Evolutionary conservation across 2,888 invertebrate genomes (phyloP).

Genomic region (Oscheius sp.): DNA sequence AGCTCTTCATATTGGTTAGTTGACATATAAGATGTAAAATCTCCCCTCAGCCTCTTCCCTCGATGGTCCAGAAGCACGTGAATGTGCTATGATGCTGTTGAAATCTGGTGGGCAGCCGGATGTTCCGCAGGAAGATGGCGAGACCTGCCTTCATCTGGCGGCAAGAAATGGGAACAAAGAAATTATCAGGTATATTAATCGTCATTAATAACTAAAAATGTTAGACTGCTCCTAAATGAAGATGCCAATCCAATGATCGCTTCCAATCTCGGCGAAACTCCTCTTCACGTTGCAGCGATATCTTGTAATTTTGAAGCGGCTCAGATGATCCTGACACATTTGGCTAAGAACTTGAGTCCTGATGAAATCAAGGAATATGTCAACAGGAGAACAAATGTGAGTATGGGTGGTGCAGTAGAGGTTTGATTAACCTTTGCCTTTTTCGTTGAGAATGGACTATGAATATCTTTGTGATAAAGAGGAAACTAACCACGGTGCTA

Average conservation of each 20-base stretch:
- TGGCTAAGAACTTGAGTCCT: slow-evolving; percentile 72
- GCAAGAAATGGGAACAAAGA: slow-evolving; percentile 89
- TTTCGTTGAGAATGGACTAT: too few relatives aligned
- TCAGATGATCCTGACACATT: slow-evolving; percentile 82
- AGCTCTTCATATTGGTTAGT: slow-evolving; percentile 87
- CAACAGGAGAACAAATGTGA: slow-evolving; percentile 62
- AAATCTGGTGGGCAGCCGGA: slow-evolving; percentile 98
- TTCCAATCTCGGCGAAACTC: slow-evolving; percentile 89
- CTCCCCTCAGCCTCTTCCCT: slow-evolving; percentile 54
- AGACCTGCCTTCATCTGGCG: slow-evolving; percentile 95
- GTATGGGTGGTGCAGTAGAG: slow-evolving; percentile 8
- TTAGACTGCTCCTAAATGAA: slow-evolving; percentile 87
- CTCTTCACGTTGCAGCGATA: slow-evolving; percentile 90
- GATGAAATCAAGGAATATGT: slow-evolving; percentile 61
- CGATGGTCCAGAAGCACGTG: slow-evolving; percentile 79
- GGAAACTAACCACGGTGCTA: too few relatives aligned
- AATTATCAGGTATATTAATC: slow-evolving; percentile 74
- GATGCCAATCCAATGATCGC: slow-evolving; percentile 85
- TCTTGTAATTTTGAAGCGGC: slow-evolving; percentile 82
- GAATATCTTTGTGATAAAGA: too few relatives aligned
- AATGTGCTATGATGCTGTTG: slow-evolving; percentile 93
- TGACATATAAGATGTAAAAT: too few relatives aligned
- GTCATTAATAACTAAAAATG: neutral
- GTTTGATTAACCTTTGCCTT: neutral
- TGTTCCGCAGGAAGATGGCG: slow-evolving; percentile 89